Percentiles rank a stretch among this genome's conserved stretches.
These are phyloP conservation scores for Poecilia picta DNA, from an alignment of 2,797 vertebrate species.

Conservation along the genomic window DNA sequence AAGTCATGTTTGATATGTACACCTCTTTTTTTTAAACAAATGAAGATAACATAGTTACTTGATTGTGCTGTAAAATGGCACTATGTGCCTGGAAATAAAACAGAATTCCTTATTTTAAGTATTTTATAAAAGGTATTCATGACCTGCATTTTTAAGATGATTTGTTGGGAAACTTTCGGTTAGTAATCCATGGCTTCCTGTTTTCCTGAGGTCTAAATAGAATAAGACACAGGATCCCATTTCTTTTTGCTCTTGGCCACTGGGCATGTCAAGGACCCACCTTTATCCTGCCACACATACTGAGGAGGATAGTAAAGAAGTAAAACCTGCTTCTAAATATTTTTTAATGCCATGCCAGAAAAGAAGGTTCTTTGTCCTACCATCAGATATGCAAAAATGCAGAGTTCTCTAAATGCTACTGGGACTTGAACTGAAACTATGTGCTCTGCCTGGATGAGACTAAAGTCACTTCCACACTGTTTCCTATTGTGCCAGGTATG, in stretches of 20 bases:
- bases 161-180: neutral
- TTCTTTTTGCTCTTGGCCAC: neutral
- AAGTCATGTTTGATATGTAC: neutral
- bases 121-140: neutral
- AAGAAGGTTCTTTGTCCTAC: neutral
- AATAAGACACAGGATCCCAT: neutral
- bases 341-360: neutral
- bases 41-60: neutral
- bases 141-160: neutral
- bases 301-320: neutral
- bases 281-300: neutral
- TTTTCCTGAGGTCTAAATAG: neutral
- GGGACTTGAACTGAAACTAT: neutral
- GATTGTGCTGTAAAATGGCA: neutral
- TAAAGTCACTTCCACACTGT: neutral
- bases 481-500: neutral
- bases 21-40: neutral
- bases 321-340: neutral
- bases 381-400: neutral
- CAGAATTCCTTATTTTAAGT: neutral
- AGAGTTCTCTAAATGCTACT: neutral
- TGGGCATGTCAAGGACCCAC: neutral
- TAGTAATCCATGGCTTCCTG: neutral
- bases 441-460: neutral
- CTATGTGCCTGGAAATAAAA: neutral